phyloP scores from a whole-genome alignment of 2,888 invertebrate species.

The Theretra japonica region DNA sequence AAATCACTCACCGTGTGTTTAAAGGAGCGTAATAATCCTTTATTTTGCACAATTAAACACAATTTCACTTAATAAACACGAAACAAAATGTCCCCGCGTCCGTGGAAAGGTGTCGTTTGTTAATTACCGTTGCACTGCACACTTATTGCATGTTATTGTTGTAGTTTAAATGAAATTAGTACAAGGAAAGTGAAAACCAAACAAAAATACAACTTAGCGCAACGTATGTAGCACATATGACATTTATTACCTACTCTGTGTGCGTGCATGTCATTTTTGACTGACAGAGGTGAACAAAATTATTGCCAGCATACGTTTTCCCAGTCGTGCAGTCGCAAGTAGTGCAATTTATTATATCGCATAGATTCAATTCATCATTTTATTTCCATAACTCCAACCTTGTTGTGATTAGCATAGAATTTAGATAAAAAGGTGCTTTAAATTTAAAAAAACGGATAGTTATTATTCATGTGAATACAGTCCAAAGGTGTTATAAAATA shows the following conservation, averaged over 20 bases:
- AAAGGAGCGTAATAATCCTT: constrained; percentile 1
- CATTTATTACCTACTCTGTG: not conserved
- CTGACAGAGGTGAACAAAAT: no score
- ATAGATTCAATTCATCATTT: no score
- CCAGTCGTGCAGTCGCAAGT: no score
- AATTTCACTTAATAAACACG: constrained; percentile 11
- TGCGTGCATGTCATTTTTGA: not conserved
- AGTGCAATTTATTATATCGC: no score
- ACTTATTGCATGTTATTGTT: constrained; percentile 33
- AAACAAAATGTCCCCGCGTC: constrained; percentile 7
- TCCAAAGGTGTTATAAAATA: no score
- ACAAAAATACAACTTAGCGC: constrained; percentile 33
- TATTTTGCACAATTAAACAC: constrained; percentile 20
- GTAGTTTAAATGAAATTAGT: constrained; percentile 36
- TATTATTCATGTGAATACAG: no score
- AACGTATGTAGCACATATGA: not conserved
- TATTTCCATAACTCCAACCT: no score
- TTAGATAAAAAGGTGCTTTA: no score
- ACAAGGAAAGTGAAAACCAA: constrained; percentile 39
- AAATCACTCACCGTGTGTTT: constrained; percentile 9
- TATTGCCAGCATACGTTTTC: no score
- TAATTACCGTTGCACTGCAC: constrained; percentile 24
- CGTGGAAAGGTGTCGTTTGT: not conserved
- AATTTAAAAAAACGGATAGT: no score
- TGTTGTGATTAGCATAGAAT: no score